Base-by-base conservation (phyloP, 2,113 vertebrate species). In the Origma solitaria region DNA sequence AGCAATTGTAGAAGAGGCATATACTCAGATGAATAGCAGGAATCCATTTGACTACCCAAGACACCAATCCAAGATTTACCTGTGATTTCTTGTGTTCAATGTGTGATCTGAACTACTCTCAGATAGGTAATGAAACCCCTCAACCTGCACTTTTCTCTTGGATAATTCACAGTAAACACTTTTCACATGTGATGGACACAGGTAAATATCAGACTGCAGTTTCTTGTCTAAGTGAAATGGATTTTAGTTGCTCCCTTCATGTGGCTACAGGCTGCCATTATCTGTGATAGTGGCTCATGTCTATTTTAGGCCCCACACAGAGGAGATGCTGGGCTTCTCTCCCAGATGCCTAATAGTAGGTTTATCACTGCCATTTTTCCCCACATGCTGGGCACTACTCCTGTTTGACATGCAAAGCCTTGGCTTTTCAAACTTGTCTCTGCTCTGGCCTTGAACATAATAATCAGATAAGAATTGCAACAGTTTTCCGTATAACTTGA, bases 161-260 rank as follows among this genome's bases (percentile, higher is more conserved):
- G 97, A 97, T 97, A 98, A 97, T 98, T 97, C 95, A 93, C 97
- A 94, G 90, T 86, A 94, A 96, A 96, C 91, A 93, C 91, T 97
- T 97, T 92, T 68, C 91, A 88, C 82, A 30, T 95, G 83, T 95
- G 92, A 94, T 88, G 83, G 95, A 93, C 93, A 81, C 88, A 97
- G 91, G 95, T 97, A 96, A 98, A 97, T 97, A 94, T 75, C 95
- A 97, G 86, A 90, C 92, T 89, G 82, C 89, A 90, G 92, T 95
- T 96, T 92, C 95, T 90, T 66, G 66, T 92, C 96, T 92, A 86
- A 95, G 83, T 64, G 94, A 94, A 96, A 82, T 95, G 78, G 94
- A 94, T 95, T 97, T 93, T 93, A 79, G 90, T 96, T 95, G 86
- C 84, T 97, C 81, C 86, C 96, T 88, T 85, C 68, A 6, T 86